Evolutionary conservation across 2,113 vertebrate genomes (phyloP).

Genomic region (Ameiurus melas): DNA sequence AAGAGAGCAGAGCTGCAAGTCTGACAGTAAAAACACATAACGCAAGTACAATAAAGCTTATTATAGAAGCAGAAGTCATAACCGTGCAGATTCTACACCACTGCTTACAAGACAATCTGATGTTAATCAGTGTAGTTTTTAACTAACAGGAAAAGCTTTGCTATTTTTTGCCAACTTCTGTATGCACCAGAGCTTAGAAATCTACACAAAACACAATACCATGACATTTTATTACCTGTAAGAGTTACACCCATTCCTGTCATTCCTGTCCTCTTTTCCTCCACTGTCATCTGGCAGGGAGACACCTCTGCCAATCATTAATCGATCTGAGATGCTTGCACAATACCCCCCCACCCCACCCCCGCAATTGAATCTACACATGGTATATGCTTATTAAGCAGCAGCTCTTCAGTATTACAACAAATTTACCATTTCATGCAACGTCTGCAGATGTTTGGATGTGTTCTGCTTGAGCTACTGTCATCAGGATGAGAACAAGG

Average conservation of each 20-base stretch:
- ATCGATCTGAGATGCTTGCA: not conserved
- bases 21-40: not conserved
- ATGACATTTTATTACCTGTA: not conserved
- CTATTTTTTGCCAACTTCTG: no score
- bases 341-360: no score
- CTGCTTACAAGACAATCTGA: not conserved
- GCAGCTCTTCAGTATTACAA: not conserved
- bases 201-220: not conserved
- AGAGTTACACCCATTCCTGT: not conserved
- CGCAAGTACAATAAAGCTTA: not conserved
- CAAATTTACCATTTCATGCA: not conserved
- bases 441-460: not conserved
- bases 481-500: slow-evolving; percentile 1
- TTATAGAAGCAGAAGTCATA: not conserved
- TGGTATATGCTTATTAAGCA: not conserved
- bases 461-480: not conserved
- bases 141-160: not conserved
- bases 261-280: not conserved
- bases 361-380: not conserved
- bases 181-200: not conserved
- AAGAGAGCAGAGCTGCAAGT: not conserved
- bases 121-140: not conserved
- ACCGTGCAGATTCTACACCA: not conserved
- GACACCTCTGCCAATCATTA: not conserved
- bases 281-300: not conserved